Evolutionary conservation across 92 coral and sea anemone genomes (phyloP), one percentile per base, ranked within the genome.

Genomic region (Phenganax stokvisi): DNA sequence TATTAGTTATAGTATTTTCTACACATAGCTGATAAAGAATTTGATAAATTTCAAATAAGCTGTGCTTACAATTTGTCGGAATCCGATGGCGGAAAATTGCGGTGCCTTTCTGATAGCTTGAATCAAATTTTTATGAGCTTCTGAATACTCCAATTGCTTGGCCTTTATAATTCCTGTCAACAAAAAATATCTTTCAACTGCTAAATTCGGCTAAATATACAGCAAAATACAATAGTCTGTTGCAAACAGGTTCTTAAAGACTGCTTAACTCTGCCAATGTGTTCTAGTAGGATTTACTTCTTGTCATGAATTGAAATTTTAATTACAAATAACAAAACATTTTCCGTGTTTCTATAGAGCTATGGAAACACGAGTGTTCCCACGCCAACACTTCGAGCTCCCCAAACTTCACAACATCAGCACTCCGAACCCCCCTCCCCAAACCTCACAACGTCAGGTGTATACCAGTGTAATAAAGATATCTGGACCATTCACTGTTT

Each of bases 71-170:
- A 97, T 96, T 85, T 96, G 99, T 74, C 92, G 90, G 90, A 96
- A 96, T 57, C 99, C 99, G 72, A 89, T 85, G 3, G 96, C 99
- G 72, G 92, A 84, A 64, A 88, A 90, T 67, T 92, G 99, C 17
- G 99, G 99, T 51, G 99, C 99, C 87, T 96, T 96, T 54, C 99
- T 63, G 71, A 96, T 96, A 16, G 99, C 99, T 82, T 96, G 99
- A 62, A 96, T 82, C 0, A 96, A 87, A 84, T 96, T 96, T 57
- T 96, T 96, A 62, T 96, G 99, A 20, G 99, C 96, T 84, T 96
- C 99, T 16, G 99, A 87, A 83, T 96, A 96, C 51, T 96, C 99
- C 71, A 96, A 83, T 76, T 96, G 99, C 71, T 90, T 92, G 37
- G 99, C 99, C 85, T 96, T 96, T 83, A 96, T 96, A 52, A 96